These are phyloP conservation scores for Anoplius nigerrimus DNA, from an alignment of 2,888 invertebrate genomes.

Conservation along the genomic window DNA sequence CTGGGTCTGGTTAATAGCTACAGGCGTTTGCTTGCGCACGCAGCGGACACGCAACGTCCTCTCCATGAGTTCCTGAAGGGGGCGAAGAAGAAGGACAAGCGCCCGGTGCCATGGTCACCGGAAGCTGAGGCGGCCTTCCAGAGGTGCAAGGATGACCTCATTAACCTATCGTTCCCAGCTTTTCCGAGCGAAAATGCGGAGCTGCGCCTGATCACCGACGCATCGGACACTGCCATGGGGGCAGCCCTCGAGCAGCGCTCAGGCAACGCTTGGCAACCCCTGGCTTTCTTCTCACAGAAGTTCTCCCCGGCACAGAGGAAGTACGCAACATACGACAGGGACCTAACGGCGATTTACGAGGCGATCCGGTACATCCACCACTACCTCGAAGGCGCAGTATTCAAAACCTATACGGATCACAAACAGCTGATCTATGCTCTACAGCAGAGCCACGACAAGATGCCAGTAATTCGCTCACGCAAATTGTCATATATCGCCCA, in stretches of 20 bases:
- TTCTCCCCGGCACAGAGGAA: background rate
- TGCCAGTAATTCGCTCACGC: background rate
- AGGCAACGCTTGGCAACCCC: background rate
- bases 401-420: background rate
- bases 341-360: background rate
- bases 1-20: slow-evolving; percentile 15
- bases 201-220: background rate
- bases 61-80: slow-evolving; percentile 21
- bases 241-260: background rate
- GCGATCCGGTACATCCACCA: background rate
- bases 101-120: slow-evolving; percentile 21
- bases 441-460: background rate
- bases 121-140: background rate
- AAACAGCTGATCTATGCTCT: slow-evolving; percentile 2
- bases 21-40: slow-evolving; percentile 22
- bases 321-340: slow-evolving; percentile 2
- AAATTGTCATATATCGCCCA: background rate
- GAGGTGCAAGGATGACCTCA: background rate
- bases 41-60: slow-evolving; percentile 13
- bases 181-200: background rate
- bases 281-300: background rate
- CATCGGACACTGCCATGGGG: background rate
- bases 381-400: background rate
- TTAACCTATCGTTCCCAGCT: background rate
- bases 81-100: slow-evolving; percentile 30